phyloP scores from a whole-genome alignment of 2,888 invertebrate genomes.

The Dione vanillae region DNA sequence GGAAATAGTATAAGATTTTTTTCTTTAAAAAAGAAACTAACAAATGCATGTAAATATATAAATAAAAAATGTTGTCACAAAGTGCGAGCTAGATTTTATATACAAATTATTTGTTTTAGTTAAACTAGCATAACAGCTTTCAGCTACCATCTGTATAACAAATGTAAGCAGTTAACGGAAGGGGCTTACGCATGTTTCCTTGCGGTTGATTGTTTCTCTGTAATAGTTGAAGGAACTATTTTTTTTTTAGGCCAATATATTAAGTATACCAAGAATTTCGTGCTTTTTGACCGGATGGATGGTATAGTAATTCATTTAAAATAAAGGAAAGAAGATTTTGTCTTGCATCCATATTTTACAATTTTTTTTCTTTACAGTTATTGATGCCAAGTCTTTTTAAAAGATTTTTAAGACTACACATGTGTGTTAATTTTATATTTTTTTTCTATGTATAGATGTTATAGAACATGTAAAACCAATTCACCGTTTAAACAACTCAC shows the following conservation, averaged over 20 bases:
- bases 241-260: constrained; percentile 12
- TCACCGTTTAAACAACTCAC: no score
- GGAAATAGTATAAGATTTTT: no score
- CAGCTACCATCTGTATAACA: constrained; percentile 5
- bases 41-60: neutral
- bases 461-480: no score
- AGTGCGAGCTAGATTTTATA: neutral
- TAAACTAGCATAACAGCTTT: neutral
- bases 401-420: no score
- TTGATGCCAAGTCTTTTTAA: neutral
- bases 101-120: constrained; percentile 4
- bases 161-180: constrained; percentile 20
- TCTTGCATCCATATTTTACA: no score
- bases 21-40: no score
- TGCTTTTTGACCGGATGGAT: neutral
- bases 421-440: no score
- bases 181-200: constrained; percentile 4
- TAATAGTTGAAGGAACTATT: constrained; percentile 13
- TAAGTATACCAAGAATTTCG: constrained; percentile 2
- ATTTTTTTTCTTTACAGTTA: no score
- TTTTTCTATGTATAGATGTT: no score
- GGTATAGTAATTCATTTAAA: neutral
- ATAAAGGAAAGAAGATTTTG: no score
- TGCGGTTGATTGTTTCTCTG: constrained; percentile 10
- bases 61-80: neutral